A percentile compares a stretch with the other conserved stretches of the same genome.
Evolutionary conservation across 2,797 vertebrate genomes (phyloP).

Genomic region (Eutrigla gurnardus): DNA sequence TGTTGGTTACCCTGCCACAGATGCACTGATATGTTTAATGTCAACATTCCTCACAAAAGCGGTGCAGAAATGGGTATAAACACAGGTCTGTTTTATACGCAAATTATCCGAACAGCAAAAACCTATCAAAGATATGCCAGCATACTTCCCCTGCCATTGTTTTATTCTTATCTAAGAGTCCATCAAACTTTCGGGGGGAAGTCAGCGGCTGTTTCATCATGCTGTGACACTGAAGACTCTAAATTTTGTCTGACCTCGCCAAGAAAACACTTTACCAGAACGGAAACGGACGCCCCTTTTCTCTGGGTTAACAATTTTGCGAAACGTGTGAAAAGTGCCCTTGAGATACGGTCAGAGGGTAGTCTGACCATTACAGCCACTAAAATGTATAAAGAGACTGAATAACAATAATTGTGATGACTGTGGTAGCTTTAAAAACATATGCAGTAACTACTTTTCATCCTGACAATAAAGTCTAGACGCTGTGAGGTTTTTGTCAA

Average conservation of each 20-base stretch:
- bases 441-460: neutral
- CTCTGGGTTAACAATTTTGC: slow-evolving; percentile 52
- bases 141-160: neutral
- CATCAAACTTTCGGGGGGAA: slow-evolving; percentile 26
- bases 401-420: slow-evolving; percentile 60
- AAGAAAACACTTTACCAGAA: slow-evolving; percentile 40
- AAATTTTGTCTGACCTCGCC: slow-evolving; percentile 38
- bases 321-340: slow-evolving; percentile 37
- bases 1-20: slow-evolving; percentile 14
- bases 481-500: slow-evolving; percentile 6
- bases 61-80: neutral
- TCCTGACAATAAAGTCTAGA: slow-evolving; percentile 10
- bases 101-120: neutral
- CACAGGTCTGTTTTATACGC: neutral
- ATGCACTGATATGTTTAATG: slow-evolving; percentile 17
- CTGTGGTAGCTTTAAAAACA: slow-evolving; percentile 47
- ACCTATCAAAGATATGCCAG: neutral
- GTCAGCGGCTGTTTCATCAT: slow-evolving; percentile 7
- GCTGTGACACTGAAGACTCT: neutral
- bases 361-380: slow-evolving; percentile 53
- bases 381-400: slow-evolving; percentile 45
- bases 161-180: slow-evolving; percentile 18
- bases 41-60: slow-evolving; percentile 10
- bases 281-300: slow-evolving; percentile 51
- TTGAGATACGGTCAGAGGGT: slow-evolving; percentile 25